A percentile compares a stretch with the other conserved stretches of the same genome.
Evolutionary conservation across 1,140 invertebrate species (phyloP).

Genomic region (Venturia canescens): DNA sequence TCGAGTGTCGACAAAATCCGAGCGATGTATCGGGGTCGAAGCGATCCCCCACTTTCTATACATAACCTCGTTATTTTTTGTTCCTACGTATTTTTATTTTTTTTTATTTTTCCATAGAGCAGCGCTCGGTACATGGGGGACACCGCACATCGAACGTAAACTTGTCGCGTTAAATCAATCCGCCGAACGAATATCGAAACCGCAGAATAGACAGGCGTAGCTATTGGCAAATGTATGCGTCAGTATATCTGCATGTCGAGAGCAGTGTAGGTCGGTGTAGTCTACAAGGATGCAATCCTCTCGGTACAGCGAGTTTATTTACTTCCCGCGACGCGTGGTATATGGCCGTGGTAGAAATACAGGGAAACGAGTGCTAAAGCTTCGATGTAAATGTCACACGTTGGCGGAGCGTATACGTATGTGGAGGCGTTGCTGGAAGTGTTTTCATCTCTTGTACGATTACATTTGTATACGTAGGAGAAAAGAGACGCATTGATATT

Average conservation of each 20-base stretch:
- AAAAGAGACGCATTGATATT: slow-evolving; percentile 18
- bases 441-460: not conserved
- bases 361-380: slow-evolving; percentile 20
- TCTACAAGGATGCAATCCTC: slow-evolving; percentile 32
- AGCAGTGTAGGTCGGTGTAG: not conserved
- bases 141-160: slow-evolving; percentile 17
- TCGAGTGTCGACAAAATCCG: not conserved
- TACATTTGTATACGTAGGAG: not conserved
- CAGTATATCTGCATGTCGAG: not conserved
- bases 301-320: slow-evolving; percentile 31
- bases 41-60: not conserved
- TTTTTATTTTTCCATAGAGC: not conserved
- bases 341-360: not conserved
- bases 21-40: not conserved
- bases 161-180: slow-evolving; percentile 42
- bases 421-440: not conserved
- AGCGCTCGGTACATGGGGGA: not conserved
- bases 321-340: not conserved
- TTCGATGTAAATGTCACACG: not conserved
- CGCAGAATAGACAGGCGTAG: not conserved
- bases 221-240: not conserved
- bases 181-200: slow-evolving; percentile 33
- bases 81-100: no score
- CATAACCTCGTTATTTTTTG: not conserved
- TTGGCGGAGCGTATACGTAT: not conserved